These are phyloP conservation scores for Holothuria leucospilota DNA, from an alignment of 53 echinoderm and acorn worm species.

Conservation along the genomic window DNA sequence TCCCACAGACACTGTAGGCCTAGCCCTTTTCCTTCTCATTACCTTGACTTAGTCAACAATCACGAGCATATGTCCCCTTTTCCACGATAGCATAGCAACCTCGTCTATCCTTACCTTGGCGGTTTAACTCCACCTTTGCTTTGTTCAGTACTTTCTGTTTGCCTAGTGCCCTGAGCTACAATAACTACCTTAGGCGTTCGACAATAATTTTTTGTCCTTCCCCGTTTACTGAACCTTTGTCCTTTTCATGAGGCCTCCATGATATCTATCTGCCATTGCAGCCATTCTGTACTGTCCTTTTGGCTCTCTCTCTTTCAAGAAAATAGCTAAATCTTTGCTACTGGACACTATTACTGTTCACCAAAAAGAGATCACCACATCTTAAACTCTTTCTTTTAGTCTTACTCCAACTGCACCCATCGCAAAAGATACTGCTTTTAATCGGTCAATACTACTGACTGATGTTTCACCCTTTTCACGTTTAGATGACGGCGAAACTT, in stretches of 20 bases:
- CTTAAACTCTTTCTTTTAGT: constrained; percentile 21
- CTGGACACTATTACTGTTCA: constrained; percentile 21
- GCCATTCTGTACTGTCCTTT: constrained; percentile 13
- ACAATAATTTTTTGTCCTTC: neutral
- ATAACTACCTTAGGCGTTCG: neutral
- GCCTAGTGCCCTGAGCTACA: neutral
- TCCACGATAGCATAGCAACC: constrained; percentile 32
- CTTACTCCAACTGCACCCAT: constrained; percentile 37
- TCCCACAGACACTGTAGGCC: neutral
- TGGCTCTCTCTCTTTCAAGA: constrained; percentile 40
- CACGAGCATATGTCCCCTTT: constrained; percentile 30
- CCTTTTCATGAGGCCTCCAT: constrained; percentile 23
- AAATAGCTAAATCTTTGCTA: constrained; percentile 21
- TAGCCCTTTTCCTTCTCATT: neutral
- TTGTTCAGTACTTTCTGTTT: neutral
- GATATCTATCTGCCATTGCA: constrained; percentile 25
- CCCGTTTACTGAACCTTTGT: neutral
- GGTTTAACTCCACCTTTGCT: neutral
- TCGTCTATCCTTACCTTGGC: neutral
- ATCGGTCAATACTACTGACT: constrained; percentile 3
- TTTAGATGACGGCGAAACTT: constrained; percentile 32
- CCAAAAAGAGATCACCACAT: constrained; percentile 8
- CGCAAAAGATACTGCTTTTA: constrained; percentile 23
- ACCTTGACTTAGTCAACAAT: constrained; percentile 12
- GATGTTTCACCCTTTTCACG: constrained; percentile 19